phyloP scores from a whole-genome alignment of 2,113 vertebrate genomes.

The Megaleporinus macrocephalus region DNA sequence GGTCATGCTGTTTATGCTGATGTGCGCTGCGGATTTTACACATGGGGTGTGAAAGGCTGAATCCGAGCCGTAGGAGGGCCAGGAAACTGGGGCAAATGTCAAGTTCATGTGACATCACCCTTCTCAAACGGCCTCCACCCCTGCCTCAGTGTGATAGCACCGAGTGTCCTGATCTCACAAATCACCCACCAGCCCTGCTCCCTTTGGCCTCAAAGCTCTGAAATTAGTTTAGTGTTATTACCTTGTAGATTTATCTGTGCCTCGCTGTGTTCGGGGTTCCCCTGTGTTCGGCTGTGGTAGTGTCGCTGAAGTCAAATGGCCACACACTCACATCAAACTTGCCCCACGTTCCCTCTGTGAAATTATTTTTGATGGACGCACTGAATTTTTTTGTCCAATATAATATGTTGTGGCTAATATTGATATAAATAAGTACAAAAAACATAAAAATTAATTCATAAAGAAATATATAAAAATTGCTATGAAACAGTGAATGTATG shows the following conservation, averaged over 20 bases:
- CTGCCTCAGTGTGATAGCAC: constrained; percentile 71
- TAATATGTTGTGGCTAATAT: no score
- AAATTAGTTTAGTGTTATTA: constrained; percentile 77
- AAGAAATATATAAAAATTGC: no score
- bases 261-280: constrained; percentile 56
- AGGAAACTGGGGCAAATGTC: constrained; percentile 42
- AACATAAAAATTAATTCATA: no score
- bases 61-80: constrained; percentile 35
- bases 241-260: constrained; percentile 68
- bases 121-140: constrained; percentile 54
- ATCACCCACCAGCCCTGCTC: constrained; percentile 60
- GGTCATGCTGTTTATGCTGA: constrained; percentile 50
- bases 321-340: constrained; percentile 43
- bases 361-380: not conserved
- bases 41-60: constrained; percentile 50
- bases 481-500: no score
- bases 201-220: constrained; percentile 60
- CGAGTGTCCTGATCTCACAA: constrained; percentile 66
- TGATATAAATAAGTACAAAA: no score
- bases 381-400: no score
- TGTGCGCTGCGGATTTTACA: constrained; percentile 37
- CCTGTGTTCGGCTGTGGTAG: constrained; percentile 45
- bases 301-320: constrained; percentile 57
- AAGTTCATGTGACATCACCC: constrained; percentile 53
- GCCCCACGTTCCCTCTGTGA: constrained; percentile 54